A percentile compares a stretch with the other conserved stretches of the same genome.
These are phyloP conservation scores for Desmodus rotundus DNA, from an alignment of 2,113 vertebrate genomes.

Conservation along the genomic window DNA sequence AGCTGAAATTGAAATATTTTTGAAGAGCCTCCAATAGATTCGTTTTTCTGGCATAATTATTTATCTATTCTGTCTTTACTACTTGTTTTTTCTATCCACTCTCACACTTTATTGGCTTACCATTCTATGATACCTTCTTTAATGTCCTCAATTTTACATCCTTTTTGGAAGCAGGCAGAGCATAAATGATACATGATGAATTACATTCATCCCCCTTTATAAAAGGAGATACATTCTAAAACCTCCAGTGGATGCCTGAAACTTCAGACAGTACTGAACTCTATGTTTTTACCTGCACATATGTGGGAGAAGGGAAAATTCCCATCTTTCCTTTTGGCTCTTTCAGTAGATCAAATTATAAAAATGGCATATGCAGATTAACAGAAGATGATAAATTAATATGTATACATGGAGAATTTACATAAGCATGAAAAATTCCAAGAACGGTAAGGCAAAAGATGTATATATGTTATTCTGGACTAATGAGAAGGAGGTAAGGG, in stretches of 20 bases:
- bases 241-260: background rate
- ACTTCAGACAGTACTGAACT: background rate
- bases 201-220: background rate
- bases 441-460: background rate
- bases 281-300: background rate
- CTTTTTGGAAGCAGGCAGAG: background rate
- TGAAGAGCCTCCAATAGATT: background rate
- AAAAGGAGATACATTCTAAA: background rate
- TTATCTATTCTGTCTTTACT: background rate
- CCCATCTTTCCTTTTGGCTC: background rate
- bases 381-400: background rate
- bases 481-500: background rate
- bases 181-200: background rate
- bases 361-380: background rate
- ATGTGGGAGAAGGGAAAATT: background rate
- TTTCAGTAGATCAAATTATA: background rate
- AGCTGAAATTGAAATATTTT: background rate
- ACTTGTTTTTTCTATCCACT: background rate
- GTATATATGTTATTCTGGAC: background rate
- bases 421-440: background rate
- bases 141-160: background rate
- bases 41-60: background rate
- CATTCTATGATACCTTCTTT: background rate
- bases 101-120: background rate
- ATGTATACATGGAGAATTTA: background rate